These are phyloP conservation scores for Bovichtus variegatus DNA, from an alignment of 2,797 vertebrate species.

Conservation along the genomic window DNA sequence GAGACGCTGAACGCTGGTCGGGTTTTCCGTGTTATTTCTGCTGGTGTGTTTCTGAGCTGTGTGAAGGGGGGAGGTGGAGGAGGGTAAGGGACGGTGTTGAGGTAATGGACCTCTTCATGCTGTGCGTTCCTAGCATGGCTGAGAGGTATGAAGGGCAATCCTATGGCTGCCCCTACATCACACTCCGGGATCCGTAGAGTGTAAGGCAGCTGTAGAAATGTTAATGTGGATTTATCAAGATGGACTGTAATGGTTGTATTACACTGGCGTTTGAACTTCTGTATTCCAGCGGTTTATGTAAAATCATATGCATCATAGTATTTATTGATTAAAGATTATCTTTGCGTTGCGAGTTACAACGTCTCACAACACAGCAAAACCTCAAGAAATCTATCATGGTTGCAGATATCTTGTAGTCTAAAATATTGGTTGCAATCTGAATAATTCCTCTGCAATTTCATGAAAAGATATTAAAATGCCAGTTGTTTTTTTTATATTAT, in stretches of 20 bases:
- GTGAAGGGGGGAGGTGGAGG: conserved; percentile 23
- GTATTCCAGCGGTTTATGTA: background rate
- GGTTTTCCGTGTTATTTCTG: conserved; percentile 46
- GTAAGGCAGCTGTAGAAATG: conserved; percentile 60
- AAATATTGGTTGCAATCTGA: conserved; percentile 23
- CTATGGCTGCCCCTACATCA: conserved; percentile 76
- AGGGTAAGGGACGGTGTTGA: conserved; percentile 31
- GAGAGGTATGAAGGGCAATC: conserved; percentile 83
- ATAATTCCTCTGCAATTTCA: conserved; percentile 54
- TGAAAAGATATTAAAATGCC: conserved; percentile 26
- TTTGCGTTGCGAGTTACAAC: background rate
- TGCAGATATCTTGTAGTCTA: conserved; percentile 3
- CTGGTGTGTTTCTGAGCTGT: conserved; percentile 36
- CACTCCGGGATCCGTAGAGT: conserved; percentile 72
- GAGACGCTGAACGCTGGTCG: conserved; percentile 5
- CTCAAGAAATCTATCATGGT: background rate
- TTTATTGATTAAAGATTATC: background rate
- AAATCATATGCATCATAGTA: background rate
- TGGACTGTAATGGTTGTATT: conserved; percentile 47
- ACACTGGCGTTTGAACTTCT: conserved; percentile 19
- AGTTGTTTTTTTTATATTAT: conserved; percentile 34
- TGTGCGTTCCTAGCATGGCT: conserved; percentile 76
- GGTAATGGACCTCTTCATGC: conserved; percentile 82
- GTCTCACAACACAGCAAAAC: background rate
- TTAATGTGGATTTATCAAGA: conserved; percentile 71